Conservation (phyloP, 1,140 invertebrate genomes). For the Catajapyx aquilonaris region DNA sequence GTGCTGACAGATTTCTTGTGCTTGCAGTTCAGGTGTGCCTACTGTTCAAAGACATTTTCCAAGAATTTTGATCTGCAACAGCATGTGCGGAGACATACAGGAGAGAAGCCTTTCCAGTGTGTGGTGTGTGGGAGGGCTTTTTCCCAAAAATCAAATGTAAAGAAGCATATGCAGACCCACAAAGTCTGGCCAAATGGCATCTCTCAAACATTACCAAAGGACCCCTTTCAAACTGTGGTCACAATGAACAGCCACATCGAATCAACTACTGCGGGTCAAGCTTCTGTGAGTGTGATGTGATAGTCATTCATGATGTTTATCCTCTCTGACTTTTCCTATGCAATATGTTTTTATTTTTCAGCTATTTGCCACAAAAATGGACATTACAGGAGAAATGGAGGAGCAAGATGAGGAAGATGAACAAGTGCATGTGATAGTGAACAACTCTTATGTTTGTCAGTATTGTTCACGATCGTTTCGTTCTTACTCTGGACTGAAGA, state of each 20-base stretch:
- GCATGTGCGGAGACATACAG: constrained; percentile 32
- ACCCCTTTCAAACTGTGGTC: constrained; percentile 4
- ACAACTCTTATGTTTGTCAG: constrained; percentile 31
- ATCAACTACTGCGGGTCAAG: constrained; percentile 27
- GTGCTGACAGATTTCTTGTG: too few relatives aligned
- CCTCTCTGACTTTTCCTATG: too few relatives aligned
- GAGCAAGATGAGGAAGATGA: constrained; percentile 16
- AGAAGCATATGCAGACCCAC: constrained; percentile 43
- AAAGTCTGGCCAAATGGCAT: constrained; percentile 22
- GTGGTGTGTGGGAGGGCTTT: constrained; percentile 35
- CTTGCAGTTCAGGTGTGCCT: constrained; percentile 23
- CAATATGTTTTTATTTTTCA: too few relatives aligned
- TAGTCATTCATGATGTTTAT: too few relatives aligned
- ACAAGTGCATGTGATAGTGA: constrained; percentile 28
- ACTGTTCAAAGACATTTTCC: constrained; percentile 28
- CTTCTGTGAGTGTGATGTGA: too few relatives aligned
- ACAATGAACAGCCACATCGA: constrained; percentile 25
- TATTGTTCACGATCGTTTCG: constrained; percentile 25
- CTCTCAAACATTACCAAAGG: constrained; percentile 7
- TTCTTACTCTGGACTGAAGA: constrained; percentile 28
- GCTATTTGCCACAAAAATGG: too few relatives aligned
- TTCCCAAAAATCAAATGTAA: constrained; percentile 41
- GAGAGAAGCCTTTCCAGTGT: constrained; percentile 38
- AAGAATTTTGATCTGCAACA: constrained; percentile 31
- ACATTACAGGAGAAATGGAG: too few relatives aligned